phyloP scores from a whole-genome alignment of 2,113 vertebrate genomes.

The Oceanites oceanicus region DNA sequence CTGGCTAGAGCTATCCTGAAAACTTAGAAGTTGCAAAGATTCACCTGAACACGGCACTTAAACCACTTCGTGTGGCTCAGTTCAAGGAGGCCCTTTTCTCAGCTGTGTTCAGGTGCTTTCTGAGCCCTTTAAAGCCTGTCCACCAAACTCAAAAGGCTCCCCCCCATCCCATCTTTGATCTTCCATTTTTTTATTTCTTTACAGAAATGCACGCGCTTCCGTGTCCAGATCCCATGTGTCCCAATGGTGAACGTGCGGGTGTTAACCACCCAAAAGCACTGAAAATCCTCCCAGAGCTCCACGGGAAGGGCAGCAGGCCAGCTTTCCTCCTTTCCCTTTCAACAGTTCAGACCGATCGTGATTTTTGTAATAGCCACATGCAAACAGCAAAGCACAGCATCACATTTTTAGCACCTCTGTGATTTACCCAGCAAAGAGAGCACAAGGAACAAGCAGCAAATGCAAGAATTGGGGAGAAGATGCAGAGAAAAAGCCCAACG shows the following conservation, averaged over 20 bases:
- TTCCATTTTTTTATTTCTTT: neutral
- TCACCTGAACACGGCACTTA: neutral
- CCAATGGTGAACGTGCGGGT: accelerated
- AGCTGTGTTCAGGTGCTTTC: neutral
- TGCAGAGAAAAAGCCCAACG: neutral
- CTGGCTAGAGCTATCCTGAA: neutral
- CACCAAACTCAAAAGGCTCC: neutral
- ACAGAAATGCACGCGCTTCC: neutral
- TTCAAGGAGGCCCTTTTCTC: neutral
- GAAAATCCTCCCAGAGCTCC: neutral
- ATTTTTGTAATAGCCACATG: neutral
- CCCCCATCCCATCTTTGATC: neutral
- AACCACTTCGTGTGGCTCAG: accelerated
- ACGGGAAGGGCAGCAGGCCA: neutral
- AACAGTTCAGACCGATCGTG: accelerated
- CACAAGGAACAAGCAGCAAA: neutral
- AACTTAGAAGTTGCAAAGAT: neutral
- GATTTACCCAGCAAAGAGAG: neutral
- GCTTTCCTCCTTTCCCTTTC: neutral
- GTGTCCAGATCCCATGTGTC: neutral
- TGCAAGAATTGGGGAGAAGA: neutral
- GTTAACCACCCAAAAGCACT: neutral
- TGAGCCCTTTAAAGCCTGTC: neutral
- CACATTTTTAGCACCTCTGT: neutral
- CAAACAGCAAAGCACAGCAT: neutral